These are phyloP conservation scores for Scaptomyza cyrtandrae DNA, from an alignment of 2,888 invertebrate genomes.

Conservation along the genomic window DNA sequence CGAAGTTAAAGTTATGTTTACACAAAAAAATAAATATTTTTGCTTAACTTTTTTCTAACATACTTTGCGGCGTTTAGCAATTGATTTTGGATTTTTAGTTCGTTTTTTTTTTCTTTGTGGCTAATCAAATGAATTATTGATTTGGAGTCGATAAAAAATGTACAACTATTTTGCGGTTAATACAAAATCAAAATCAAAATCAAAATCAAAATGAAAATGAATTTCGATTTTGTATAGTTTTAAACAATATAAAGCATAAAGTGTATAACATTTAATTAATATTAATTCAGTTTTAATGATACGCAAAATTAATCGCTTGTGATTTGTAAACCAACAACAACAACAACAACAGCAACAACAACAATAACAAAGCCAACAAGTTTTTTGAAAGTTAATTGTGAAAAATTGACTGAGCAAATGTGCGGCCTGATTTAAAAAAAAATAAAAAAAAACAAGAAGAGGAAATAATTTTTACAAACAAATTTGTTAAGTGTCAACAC, in stretches of 20 bases:
- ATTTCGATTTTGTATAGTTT: conserved; percentile 47
- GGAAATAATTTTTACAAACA: conserved; percentile 51
- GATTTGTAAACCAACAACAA: not conserved
- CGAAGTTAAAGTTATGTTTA: conserved; percentile 58
- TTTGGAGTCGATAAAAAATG: conserved; percentile 58
- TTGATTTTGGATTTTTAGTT: not conserved
- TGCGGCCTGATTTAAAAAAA: conserved; percentile 16
- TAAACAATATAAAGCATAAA: not conserved
- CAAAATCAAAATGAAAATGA: conserved; percentile 23
- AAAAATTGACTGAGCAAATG: conserved; percentile 71
- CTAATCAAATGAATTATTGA: conserved; percentile 31
- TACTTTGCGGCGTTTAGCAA: conserved; percentile 38
- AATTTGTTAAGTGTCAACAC: conserved; percentile 62
- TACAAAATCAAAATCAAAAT: conserved; percentile 26
- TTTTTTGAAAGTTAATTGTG: conserved; percentile 69
- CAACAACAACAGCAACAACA: conserved; percentile 15
- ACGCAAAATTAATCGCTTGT: conserved; percentile 39
- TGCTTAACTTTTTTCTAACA: conserved; percentile 22
- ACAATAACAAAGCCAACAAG: conserved; percentile 28
- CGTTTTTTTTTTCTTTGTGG: too few relatives aligned
- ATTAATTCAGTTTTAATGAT: conserved; percentile 64
- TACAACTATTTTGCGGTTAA: conserved; percentile 64
- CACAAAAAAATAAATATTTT: conserved; percentile 27
- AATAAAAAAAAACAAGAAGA: conserved; percentile 15
- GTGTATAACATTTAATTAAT: conserved; percentile 48